Conservation (phyloP, 1,140 invertebrate genomes). For the Lanistes nyassanus region DNA sequence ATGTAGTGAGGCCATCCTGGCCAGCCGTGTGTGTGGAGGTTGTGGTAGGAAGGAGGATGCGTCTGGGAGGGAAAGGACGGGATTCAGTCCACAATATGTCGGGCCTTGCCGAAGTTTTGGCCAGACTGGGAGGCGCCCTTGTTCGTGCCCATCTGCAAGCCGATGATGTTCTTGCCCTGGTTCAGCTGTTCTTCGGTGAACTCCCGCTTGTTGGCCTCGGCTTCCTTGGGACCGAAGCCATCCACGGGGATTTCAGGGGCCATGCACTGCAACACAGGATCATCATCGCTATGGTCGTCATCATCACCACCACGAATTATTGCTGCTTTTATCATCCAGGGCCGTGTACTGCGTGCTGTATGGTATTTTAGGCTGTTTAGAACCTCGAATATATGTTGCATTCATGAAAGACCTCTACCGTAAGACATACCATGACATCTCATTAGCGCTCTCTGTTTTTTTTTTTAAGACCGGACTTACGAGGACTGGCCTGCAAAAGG, state of each 20-base stretch:
- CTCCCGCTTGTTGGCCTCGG: constrained; percentile 86
- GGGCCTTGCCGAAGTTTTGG: constrained; percentile 69
- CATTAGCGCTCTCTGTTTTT: no score
- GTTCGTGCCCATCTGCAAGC: constrained; percentile 60
- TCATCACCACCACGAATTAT: no score
- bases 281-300: not conserved
- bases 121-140: constrained; percentile 85
- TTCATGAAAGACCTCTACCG: no score
- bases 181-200: constrained; percentile 86
- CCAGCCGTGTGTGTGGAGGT: not conserved
- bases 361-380: no score
- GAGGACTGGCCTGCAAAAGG: no score
- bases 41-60: constrained; percentile 3
- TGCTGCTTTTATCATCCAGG: no score
- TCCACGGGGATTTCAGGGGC: not conserved
- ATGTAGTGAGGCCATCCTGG: not conserved
- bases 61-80: not conserved
- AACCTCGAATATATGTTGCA: no score
- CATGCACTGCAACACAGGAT: constrained; percentile 16
- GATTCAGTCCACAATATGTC: constrained; percentile 40
- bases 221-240: constrained; percentile 91
- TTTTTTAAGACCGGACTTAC: no score
- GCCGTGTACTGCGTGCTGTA: no score
- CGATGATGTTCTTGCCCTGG: constrained; percentile 75
- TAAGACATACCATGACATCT: no score